Percentiles rank a stretch among this genome's conserved stretches.
These are phyloP conservation scores for Drosophila mercatorum DNA, from an alignment of 2,888 invertebrate genomes.

Conservation along the genomic window DNA sequence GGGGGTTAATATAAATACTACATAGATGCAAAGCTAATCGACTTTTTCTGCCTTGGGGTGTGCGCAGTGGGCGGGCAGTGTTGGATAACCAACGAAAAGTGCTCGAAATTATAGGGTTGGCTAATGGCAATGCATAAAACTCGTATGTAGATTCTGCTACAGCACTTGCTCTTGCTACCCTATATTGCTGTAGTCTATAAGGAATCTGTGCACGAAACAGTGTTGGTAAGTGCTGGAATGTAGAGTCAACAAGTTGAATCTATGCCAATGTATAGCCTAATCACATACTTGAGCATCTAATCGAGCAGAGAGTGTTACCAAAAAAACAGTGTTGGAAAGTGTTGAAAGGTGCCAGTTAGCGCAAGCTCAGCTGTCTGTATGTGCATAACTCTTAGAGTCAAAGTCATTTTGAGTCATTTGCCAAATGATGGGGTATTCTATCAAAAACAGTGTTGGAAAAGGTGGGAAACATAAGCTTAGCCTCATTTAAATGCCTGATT, in stretches of 20 bases:
- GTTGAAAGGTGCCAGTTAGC: background rate
- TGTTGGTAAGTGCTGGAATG: background rate
- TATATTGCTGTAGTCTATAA: background rate
- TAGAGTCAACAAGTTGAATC: too few relatives aligned
- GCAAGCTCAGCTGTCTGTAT: too few relatives aligned
- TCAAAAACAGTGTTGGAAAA: background rate
- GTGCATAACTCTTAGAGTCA: background rate
- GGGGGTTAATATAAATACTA: background rate
- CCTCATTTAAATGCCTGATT: background rate
- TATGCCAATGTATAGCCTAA: too few relatives aligned
- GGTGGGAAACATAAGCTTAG: background rate
- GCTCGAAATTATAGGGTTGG: background rate
- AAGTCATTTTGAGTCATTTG: background rate
- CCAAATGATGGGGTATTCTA: background rate
- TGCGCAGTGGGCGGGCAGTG: constrained; percentile 2
- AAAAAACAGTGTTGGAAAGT: constrained; percentile 1
- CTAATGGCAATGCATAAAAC: background rate
- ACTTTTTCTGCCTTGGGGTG: background rate
- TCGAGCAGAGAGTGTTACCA: too few relatives aligned
- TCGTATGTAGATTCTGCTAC: too few relatives aligned
- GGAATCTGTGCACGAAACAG: background rate
- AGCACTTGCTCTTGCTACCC: too few relatives aligned
- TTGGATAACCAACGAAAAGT: background rate
- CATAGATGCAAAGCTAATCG: background rate
- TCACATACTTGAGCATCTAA: background rate